These are phyloP conservation scores for Abrostola tripartita DNA, from an alignment of 2,888 invertebrate genomes.

Conservation along the genomic window DNA sequence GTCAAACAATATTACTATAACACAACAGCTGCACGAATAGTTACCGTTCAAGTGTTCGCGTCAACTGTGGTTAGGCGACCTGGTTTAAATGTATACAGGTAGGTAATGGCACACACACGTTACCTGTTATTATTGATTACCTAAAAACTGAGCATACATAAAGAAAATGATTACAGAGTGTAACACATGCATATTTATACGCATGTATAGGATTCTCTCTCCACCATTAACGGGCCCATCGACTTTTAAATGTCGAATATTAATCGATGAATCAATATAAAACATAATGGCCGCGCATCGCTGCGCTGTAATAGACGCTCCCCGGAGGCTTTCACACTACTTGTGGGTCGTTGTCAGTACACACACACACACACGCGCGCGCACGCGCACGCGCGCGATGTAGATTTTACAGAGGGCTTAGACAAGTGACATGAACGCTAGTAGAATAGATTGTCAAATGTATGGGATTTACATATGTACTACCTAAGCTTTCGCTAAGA, in stretches of 20 bases:
- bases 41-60: slow-evolving; percentile 1
- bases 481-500: no score
- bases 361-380: not conserved
- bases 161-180: not conserved
- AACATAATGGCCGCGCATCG: slow-evolving; percentile 6
- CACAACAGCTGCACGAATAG: slow-evolving; percentile 5
- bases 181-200: not conserved
- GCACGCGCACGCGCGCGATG: no score
- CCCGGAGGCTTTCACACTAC: slow-evolving; percentile 8
- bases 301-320: not conserved
- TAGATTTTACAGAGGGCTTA: no score
- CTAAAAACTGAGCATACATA: not conserved
- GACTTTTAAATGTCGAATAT: slow-evolving; percentile 13
- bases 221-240: not conserved
- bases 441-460: no score
- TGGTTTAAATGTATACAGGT: not conserved
- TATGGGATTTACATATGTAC: no score
- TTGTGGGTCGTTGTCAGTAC: not conserved
- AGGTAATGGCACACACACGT: no score
- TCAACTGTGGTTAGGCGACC: not conserved
- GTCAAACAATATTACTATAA: no score
- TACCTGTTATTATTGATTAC: no score
- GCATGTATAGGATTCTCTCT: not conserved
- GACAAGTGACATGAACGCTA: no score
- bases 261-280: slow-evolving; percentile 22